Evolutionary conservation across 1,140 invertebrate species (phyloP).

Genomic region (Eumaeus atala): DNA sequence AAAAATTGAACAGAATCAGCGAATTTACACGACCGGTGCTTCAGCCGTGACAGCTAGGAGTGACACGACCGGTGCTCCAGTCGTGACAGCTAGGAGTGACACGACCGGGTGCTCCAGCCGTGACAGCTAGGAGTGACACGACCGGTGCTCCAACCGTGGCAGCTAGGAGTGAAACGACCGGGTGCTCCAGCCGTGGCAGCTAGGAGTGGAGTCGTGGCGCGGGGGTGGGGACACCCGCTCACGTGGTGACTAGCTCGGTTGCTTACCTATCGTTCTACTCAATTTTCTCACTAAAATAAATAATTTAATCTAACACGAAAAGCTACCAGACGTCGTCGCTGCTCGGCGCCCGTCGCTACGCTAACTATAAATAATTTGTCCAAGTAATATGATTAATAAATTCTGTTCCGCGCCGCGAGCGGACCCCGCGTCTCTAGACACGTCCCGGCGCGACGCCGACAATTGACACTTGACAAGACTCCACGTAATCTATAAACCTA

Average conservation of each 20-base stretch:
- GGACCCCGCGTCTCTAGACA: constrained; percentile 38
- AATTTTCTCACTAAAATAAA: constrained; percentile 70
- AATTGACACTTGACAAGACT: constrained; percentile 52
- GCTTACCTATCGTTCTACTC: constrained; percentile 58
- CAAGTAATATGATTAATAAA: constrained; percentile 58
- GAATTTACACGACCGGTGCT: constrained; percentile 6
- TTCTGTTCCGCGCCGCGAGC: constrained; percentile 32
- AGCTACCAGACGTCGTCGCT: constrained; percentile 23
- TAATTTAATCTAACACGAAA: constrained; percentile 63
- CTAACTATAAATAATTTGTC: constrained; percentile 64
- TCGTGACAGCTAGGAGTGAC: not conserved
- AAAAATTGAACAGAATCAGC: no score
- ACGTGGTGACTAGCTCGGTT: constrained; percentile 68
- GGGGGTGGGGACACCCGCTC: constrained; percentile 40
- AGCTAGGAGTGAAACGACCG: constrained; percentile 25
- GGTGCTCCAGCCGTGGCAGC: constrained; percentile 16
- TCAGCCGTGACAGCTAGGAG: not conserved
- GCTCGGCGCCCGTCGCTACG: constrained; percentile 4
- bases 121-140: constrained; percentile 10
- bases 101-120: constrained; percentile 31
- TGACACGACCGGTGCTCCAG: constrained; percentile 8
- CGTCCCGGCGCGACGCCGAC: constrained; percentile 25
- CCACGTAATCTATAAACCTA: constrained; percentile 44
- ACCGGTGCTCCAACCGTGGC: constrained; percentile 33
- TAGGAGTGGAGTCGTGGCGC: constrained; percentile 57